Evolutionary conservation across 2,797 vertebrate genomes (phyloP).

Genomic region (Schizopygopsis pylzovi): DNA sequence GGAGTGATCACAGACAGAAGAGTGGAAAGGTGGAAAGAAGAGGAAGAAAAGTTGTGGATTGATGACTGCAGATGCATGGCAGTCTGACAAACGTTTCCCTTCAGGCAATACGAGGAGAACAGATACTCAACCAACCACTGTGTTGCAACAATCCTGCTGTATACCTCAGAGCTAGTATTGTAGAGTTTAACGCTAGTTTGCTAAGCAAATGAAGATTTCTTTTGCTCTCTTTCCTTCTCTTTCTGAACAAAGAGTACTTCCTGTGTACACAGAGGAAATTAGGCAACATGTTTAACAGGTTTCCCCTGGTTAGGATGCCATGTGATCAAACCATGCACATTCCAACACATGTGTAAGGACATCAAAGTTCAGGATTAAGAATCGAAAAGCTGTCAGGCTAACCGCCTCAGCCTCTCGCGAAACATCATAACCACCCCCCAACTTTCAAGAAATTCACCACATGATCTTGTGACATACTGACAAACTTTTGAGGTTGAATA

Average conservation of each 20-base stretch:
- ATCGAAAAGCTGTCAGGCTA: constrained; percentile 17
- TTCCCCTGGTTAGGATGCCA: constrained; percentile 56
- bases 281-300: constrained; percentile 74
- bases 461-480: neutral
- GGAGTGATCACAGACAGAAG: neutral
- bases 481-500: neutral
- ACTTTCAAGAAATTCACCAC: constrained; percentile 14
- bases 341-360: constrained; percentile 43
- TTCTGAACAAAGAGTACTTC: constrained; percentile 66
- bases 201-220: constrained; percentile 30
- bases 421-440: neutral
- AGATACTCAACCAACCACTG: constrained; percentile 4
- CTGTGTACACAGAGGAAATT: constrained; percentile 71
- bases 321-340: constrained; percentile 54
- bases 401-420: neutral
- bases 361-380: constrained; percentile 49
- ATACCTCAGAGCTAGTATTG: neutral
- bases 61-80: constrained; percentile 29
- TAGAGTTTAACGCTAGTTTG: neutral
- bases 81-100: constrained; percentile 2
- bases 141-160: constrained; percentile 4
- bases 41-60: constrained; percentile 23
- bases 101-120: neutral
- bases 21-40: constrained; percentile 23
- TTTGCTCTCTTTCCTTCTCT: constrained; percentile 16